Evolutionary conservation across 2,888 invertebrate species (phyloP).

Genomic region (Drosophila meridiana): DNA sequence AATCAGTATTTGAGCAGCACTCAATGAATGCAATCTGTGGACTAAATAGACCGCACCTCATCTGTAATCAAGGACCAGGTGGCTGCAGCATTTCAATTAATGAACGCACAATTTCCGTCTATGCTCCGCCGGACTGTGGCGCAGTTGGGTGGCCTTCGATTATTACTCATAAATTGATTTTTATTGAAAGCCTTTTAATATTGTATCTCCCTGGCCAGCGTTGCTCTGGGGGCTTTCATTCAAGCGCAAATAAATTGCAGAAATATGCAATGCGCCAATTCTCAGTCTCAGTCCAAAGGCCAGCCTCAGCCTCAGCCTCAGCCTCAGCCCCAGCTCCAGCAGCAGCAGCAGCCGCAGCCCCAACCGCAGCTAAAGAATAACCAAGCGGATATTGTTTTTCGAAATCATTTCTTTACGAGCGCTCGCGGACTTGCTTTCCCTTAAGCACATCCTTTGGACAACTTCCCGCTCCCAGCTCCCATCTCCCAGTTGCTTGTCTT

Average conservation of each 20-base stretch:
- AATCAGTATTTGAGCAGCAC: conserved; percentile 26
- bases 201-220: conserved; percentile 38
- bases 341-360: conserved; percentile 25
- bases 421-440: conserved; percentile 35
- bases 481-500: conserved; percentile 7
- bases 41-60: conserved; percentile 23
- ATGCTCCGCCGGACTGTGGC: conserved; percentile 8
- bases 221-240: conserved; percentile 47
- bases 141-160: conserved; percentile 49
- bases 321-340: conserved; percentile 37
- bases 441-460: conserved; percentile 13
- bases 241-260: conserved; percentile 72
- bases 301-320: conserved; percentile 3
- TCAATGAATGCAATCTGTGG: conserved; percentile 23
- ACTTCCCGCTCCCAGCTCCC: neutral
- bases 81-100: conserved; percentile 38
- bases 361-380: conserved; percentile 49
- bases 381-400: conserved; percentile 73
- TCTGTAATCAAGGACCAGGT: conserved; percentile 42
- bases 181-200: conserved; percentile 71
- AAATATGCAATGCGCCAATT: conserved; percentile 74
- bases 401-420: conserved; percentile 66
- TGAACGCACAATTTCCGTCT: conserved; percentile 39
- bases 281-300: conserved; percentile 52
- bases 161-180: conserved; percentile 62